These are phyloP conservation scores for Prunella strophiata DNA, from an alignment of 2,797 vertebrate genomes.

Conservation along the genomic window DNA sequence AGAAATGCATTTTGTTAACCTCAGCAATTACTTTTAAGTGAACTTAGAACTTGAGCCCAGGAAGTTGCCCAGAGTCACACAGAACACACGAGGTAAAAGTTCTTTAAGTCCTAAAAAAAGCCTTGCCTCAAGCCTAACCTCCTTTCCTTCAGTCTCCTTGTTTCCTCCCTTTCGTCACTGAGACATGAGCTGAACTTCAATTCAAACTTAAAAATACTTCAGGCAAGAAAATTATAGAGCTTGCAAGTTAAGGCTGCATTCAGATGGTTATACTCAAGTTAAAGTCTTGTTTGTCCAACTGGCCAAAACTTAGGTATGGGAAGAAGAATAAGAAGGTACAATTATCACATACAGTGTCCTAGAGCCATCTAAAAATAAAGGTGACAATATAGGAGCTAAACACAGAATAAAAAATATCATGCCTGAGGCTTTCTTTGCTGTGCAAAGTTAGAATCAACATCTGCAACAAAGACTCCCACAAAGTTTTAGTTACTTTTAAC, in stretches of 20 bases:
- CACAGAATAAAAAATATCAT: rapidly evolving
- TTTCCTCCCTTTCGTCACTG: neutral
- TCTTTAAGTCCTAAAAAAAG: neutral
- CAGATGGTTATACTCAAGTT: neutral
- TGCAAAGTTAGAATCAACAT: neutral
- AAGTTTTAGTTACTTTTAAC: neutral
- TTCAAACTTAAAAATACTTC: neutral
- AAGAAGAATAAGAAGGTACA: neutral
- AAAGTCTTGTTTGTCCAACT: neutral
- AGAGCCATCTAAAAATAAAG: neutral
- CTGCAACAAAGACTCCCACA: neutral
- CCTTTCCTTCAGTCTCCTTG: neutral
- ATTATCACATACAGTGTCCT: neutral
- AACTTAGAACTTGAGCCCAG: neutral
- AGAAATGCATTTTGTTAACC: neutral
- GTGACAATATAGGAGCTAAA: neutral
- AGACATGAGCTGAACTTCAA: neutral
- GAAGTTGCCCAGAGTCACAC: neutral
- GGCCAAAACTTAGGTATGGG: neutral
- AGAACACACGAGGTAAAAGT: neutral
- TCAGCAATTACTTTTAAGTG: neutral
- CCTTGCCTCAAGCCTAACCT: neutral
- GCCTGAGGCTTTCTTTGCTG: neutral
- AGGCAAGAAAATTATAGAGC: neutral
- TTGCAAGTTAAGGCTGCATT: neutral